These are phyloP conservation scores for Periparus ater DNA, from an alignment of 2,797 vertebrate species.

Conservation along the genomic window DNA sequence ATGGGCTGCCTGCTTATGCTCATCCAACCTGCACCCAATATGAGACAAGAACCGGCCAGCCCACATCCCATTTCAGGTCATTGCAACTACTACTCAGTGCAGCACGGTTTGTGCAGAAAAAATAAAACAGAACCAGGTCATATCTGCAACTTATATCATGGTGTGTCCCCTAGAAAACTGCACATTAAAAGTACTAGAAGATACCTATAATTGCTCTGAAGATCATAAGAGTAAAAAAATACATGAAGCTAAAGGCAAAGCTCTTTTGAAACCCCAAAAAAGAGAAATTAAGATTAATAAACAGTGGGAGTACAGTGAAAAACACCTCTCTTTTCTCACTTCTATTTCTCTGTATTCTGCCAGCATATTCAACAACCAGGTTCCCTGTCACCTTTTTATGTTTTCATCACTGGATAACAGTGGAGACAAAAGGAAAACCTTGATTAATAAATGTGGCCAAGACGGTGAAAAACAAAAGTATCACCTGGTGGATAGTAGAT, in stretches of 20 bases:
- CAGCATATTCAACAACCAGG: background rate
- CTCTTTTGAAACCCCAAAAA: background rate
- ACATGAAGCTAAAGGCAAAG: background rate
- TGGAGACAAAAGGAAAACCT: background rate
- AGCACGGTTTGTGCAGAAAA: background rate
- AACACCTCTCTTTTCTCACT: background rate
- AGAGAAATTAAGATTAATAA: background rate
- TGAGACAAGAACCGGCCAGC: background rate
- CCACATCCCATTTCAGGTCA: background rate
- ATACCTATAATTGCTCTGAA: background rate
- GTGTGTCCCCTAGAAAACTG: background rate
- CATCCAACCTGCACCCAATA: background rate
- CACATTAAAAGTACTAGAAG: background rate
- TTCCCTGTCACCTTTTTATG: background rate
- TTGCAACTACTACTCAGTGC: background rate
- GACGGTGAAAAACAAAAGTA: background rate
- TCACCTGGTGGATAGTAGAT: background rate
- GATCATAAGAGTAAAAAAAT: background rate
- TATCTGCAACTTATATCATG: background rate
- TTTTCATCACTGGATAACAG: background rate
- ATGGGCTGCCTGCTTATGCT: background rate
- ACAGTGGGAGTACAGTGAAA: background rate
- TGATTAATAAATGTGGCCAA: background rate
- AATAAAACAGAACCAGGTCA: background rate
- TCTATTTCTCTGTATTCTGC: background rate